phyloP scores from a whole-genome alignment of 2,797 vertebrate genomes.

The Artibeus jamaicensis region DNA sequence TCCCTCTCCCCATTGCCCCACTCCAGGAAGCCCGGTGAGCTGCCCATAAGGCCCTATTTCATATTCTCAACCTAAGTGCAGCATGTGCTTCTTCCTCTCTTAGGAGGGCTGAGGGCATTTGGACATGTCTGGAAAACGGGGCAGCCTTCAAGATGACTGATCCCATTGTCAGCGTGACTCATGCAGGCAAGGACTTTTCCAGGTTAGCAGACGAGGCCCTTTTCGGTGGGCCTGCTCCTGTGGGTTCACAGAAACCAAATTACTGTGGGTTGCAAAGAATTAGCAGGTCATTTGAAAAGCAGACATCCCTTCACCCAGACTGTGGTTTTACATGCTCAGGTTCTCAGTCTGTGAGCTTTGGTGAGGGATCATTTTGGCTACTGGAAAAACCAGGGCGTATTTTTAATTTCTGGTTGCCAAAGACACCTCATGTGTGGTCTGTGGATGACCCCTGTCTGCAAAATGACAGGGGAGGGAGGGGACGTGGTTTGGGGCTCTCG shows the following conservation, averaged over 20 bases:
- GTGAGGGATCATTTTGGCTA: conserved; percentile 73
- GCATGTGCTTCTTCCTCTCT: not conserved
- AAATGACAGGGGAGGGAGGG: conserved; percentile 16
- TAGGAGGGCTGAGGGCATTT: not conserved
- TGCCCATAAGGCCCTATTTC: not conserved
- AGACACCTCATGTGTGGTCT: conserved; percentile 71
- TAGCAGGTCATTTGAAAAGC: conserved; percentile 74
- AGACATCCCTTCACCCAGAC: conserved; percentile 73
- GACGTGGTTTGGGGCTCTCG: conserved; percentile 35
- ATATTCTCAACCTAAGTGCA: not conserved
- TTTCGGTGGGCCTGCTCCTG: conserved; percentile 45
- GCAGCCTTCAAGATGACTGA: conserved; percentile 33
- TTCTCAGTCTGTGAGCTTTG: conserved; percentile 63
- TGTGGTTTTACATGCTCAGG: conserved; percentile 66
- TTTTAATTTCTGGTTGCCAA: conserved; percentile 69
- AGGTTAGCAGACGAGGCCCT: conserved; percentile 39
- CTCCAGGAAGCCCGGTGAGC: not conserved
- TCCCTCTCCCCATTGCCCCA: not conserved
- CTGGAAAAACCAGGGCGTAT: conserved; percentile 75
- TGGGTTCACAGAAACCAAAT: conserved; percentile 68
- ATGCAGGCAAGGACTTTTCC: conserved; percentile 54
- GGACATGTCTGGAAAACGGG: conserved; percentile 16
- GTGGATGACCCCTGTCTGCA: conserved; percentile 68
- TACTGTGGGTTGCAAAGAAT: conserved; percentile 68
- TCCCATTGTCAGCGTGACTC: conserved; percentile 61